Percentiles rank a stretch among this genome's conserved stretches.
These are phyloP conservation scores for Elegia similella DNA, from an alignment of 2,888 invertebrate species.

Conservation along the genomic window DNA sequence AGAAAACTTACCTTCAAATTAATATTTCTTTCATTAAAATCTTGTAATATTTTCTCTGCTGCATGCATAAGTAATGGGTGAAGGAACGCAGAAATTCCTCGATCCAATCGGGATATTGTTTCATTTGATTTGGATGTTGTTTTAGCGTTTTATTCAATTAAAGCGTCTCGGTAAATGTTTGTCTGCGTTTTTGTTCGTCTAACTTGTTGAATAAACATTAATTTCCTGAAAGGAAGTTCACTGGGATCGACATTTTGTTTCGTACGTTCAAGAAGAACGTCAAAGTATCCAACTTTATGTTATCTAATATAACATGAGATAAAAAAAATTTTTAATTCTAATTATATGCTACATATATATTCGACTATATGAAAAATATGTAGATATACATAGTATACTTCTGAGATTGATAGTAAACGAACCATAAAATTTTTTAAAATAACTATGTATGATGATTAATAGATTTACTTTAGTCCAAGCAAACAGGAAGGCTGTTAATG, in stretches of 20 bases:
- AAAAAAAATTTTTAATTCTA: no score
- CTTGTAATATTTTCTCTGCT: slow-evolving; percentile 82
- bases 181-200: slow-evolving; percentile 22
- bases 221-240: background rate
- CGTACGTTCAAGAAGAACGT: no score
- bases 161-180: slow-evolving; percentile 38
- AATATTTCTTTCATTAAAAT: slow-evolving; percentile 83
- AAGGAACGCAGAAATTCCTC: slow-evolving; percentile 73
- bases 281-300: no score
- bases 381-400: no score
- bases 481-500: no score
- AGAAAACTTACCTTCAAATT: slow-evolving; percentile 80
- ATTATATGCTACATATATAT: no score
- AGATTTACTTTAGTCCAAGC: no score
- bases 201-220: background rate
- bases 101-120: slow-evolving; percentile 44
- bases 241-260: background rate
- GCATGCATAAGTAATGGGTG: slow-evolving; percentile 82
- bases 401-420: no score
- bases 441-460: no score
- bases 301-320: no score
- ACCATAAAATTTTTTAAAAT: no score
- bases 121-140: slow-evolving; percentile 33
- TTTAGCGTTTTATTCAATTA: slow-evolving; percentile 36
- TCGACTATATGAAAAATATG: no score